Evolutionary conservation across 2,797 vertebrate species (phyloP).

Genomic region (Ataeniobius toweri): DNA sequence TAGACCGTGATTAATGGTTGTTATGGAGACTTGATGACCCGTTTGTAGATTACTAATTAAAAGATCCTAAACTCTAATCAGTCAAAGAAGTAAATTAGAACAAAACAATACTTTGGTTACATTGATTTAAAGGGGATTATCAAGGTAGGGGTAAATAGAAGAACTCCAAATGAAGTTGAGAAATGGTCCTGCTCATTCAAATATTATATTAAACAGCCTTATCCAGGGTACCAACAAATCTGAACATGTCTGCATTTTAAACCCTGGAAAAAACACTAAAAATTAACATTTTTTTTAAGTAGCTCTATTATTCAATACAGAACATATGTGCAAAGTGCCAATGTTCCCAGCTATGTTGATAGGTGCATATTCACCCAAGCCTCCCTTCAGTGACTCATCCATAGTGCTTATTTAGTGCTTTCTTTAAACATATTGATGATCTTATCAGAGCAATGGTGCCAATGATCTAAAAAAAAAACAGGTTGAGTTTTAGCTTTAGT

Average conservation of each 20-base stretch:
- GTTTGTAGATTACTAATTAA: background rate
- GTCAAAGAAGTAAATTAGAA: background rate
- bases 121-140: background rate
- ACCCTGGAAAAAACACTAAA: background rate
- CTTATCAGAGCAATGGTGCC: background rate
- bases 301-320: background rate
- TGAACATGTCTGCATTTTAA: background rate
- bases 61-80: background rate
- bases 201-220: background rate
- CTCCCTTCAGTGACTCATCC: constrained; percentile 5
- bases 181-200: background rate
- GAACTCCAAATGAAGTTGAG: background rate
- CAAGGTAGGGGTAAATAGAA: background rate
- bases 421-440: constrained; percentile 24
- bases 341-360: background rate
- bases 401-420: constrained; percentile 8
- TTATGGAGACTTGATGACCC: background rate
- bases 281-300: background rate
- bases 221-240: background rate
- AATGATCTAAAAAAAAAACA: constrained; percentile 9
- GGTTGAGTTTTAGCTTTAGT: background rate
- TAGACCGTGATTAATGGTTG: background rate
- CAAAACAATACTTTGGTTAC: background rate
- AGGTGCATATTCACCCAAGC: background rate
- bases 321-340: background rate